phyloP scores from a whole-genome alignment of 2,797 vertebrate genomes.

The Otolemur crassicaudatus region DNA sequence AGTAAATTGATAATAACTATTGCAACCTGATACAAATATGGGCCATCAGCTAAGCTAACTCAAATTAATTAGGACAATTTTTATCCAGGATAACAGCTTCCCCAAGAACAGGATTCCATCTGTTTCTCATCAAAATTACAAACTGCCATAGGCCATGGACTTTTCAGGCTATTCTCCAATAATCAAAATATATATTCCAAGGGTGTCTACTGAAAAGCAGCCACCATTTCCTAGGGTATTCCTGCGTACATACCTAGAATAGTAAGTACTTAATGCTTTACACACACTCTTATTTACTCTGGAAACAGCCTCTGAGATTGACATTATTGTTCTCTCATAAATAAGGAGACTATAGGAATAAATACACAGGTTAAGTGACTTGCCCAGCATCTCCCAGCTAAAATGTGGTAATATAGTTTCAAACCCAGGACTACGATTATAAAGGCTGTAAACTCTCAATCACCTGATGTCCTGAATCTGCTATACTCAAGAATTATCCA shows the following conservation, averaged over 20 bases:
- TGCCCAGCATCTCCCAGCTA: neutral
- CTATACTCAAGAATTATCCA: constrained; percentile 35
- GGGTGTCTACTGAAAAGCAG: constrained; percentile 45
- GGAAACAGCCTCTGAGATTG: neutral
- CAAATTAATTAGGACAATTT: constrained; percentile 43
- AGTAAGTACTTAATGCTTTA: neutral
- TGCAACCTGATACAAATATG: neutral
- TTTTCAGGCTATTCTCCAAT: constrained; percentile 33
- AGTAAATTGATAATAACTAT: constrained; percentile 26
- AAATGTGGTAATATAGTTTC: neutral
- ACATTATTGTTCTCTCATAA: constrained; percentile 26
- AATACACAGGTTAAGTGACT: constrained; percentile 23
- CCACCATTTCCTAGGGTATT: constrained; percentile 15
- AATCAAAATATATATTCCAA: constrained; percentile 53
- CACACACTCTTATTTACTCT: neutral
- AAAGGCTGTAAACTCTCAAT: constrained; percentile 16
- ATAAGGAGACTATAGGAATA: neutral
- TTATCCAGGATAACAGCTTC: constrained; percentile 39
- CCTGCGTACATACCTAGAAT: neutral
- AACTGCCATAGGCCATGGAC: neutral
- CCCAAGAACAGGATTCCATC: constrained; percentile 23
- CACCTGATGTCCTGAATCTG: neutral
- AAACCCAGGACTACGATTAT: constrained; percentile 11
- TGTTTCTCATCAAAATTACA: constrained; percentile 61
- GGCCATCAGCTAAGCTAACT: constrained; percentile 35